phyloP scores from a whole-genome alignment of 37 sponge, comb jelly and placozoan genomes.

The Geodia barretti region DNA sequence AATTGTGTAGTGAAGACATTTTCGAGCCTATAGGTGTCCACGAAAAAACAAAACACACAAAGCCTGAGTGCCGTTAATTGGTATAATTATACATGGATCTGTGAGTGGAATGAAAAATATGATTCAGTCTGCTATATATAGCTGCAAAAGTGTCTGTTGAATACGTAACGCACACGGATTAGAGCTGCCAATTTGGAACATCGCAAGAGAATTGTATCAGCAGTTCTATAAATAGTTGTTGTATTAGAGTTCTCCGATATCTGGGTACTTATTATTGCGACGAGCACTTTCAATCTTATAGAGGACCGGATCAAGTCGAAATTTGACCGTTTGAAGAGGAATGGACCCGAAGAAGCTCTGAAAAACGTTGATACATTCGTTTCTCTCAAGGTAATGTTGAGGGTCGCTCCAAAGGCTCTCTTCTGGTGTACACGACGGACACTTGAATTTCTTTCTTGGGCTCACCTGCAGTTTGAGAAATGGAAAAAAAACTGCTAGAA shows the following conservation, averaged over 20 bases:
- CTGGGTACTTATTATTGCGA: conserved; percentile 10
- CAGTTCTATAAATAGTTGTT: conserved; percentile 3
- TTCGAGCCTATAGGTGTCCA: no score
- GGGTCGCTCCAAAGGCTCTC: conserved; percentile 61
- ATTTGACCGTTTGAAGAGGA: conserved; percentile 65
- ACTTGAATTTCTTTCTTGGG: conserved; percentile 70
- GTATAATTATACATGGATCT: no score
- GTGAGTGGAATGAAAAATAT: no score
- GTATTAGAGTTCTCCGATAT: conserved; percentile 50
- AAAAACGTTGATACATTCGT: conserved; percentile 67
- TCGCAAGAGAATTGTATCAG: no score
- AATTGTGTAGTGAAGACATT: no score
- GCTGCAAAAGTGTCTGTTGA: no score
- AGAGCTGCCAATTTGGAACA: no score
- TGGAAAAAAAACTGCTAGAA: no score
- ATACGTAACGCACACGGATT: no score
- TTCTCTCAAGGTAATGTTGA: conserved; percentile 49
- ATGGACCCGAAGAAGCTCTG: conserved; percentile 38
- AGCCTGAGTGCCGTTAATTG: no score
- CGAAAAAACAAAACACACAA: no score
- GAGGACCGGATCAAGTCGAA: conserved; percentile 71
- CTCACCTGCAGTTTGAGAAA: conserved; percentile 59
- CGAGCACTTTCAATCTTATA: conserved; percentile 44
- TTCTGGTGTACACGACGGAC: conserved; percentile 42
- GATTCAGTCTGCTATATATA: no score